Base-by-base conservation (phyloP, 1,140 invertebrate genomes). In the Polypedilum pembai region DNA sequence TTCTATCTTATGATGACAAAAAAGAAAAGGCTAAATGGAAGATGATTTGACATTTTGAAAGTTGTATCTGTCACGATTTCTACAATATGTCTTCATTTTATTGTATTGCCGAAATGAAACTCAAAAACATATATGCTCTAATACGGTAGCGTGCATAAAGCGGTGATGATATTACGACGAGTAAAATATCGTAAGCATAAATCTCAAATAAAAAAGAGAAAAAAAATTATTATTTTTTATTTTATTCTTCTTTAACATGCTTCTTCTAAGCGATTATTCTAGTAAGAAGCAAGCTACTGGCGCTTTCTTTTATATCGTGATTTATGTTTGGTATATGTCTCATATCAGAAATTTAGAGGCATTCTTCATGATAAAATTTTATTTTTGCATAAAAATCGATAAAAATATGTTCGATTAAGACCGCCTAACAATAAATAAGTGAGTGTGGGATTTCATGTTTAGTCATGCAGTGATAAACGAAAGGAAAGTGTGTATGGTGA, bases 401-500 rank as follows among this genome's bases (percentile, higher is more conserved):
- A 56, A 56, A 15, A 56, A n/a, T 56, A n/a, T 12, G 12, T n/a
- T 56, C 45, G 45, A 56, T 56, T 56, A 56, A n/a, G n/a, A 56
- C n/a, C 45, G 45, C 3, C 45, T 56, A 15, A 4, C 8, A 56
- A n/a, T n/a, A 56, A n/a, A 56, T 33, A 33, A 33, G 24, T 33
- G 24, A 3, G 5, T 33, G 5, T 33, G 24, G 5, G 24, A 56
- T 56, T 56, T 56, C n/a, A 12, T 56, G 45, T 56, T 56, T 10
- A 56, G 45, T 56, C 45, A 56, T n/a, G 45, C 45, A 15, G 45
- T 56, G 45, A 56, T 56, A 56, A 56, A n/a, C 45, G 12, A 56
- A 15, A 56, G n/a, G n/a, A n/a, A 56, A 15, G 12, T 56, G 12
- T 15, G 12, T 56, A 56, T 56, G 45, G 45, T 56, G 45, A 56